A percentile compares a stretch with the other conserved stretches of the same genome.
phyloP scores from a whole-genome alignment of 2,797 vertebrate genomes.

The Fistularia commersonii region DNA sequence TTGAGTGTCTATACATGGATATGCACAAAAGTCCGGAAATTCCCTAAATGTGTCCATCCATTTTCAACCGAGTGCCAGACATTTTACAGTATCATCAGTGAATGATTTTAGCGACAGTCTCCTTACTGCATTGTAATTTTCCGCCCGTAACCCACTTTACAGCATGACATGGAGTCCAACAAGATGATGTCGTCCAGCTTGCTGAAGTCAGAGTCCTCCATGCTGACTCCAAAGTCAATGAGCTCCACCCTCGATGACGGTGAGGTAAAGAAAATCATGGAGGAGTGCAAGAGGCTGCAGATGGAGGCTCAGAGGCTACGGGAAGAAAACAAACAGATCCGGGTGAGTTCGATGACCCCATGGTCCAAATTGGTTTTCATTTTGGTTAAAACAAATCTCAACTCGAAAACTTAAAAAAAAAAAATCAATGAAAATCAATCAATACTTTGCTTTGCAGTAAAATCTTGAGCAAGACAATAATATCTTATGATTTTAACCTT shows the following conservation, averaged over 20 bases:
- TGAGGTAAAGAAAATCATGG: constrained; percentile 95
- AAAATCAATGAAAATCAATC: too few species aligned
- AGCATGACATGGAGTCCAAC: constrained; percentile 95
- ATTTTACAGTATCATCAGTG: constrained; percentile 10
- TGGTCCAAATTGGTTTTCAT: background rate
- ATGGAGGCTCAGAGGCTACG: constrained; percentile 94
- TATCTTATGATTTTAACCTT: too few species aligned
- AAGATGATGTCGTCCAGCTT: constrained; percentile 90
- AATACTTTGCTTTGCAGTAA: too few species aligned
- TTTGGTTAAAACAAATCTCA: background rate
- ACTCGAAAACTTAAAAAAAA: background rate
- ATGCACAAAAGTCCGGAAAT: constrained; percentile 1
- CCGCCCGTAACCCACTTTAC: constrained; percentile 53
- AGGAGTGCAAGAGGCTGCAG: constrained; percentile 96
- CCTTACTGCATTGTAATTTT: constrained; percentile 16
- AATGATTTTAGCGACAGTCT: constrained; percentile 10
- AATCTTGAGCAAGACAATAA: too few species aligned
- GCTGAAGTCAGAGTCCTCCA: constrained; percentile 90
- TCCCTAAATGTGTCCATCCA: background rate
- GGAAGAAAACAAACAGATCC: constrained; percentile 96
- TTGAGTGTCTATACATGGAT: constrained; percentile 6
- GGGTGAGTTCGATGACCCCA: constrained; percentile 74
- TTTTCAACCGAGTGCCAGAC: constrained; percentile 4
- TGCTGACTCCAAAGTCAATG: constrained; percentile 84
- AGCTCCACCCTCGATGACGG: constrained; percentile 88